Percentiles rank a stretch among this genome's conserved stretches.
Conservation (phyloP, 2,888 invertebrate species). For the Chymomyza caudatula region DNA sequence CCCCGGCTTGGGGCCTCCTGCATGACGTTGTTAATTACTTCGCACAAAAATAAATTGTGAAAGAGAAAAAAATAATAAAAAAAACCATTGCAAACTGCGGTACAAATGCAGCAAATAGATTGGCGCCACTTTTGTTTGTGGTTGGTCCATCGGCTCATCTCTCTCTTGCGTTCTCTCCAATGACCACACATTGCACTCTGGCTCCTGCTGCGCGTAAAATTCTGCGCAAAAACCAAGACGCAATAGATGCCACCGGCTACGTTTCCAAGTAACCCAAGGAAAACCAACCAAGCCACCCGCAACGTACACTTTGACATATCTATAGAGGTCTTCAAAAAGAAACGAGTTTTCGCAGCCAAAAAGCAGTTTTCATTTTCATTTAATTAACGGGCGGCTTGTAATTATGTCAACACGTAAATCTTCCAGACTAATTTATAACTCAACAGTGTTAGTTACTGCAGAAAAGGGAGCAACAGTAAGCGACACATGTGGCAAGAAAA, state of each 20-base stretch:
- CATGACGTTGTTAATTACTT: conserved; percentile 30
- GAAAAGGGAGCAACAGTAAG: conserved; percentile 31
- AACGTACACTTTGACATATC: neutral
- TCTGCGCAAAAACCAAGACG: conserved; percentile 37
- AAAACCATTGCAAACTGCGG: conserved; percentile 2
- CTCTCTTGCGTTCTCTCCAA: conserved; percentile 8
- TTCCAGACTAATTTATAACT: neutral
- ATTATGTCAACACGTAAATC: conserved; percentile 48
- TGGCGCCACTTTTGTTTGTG: conserved; percentile 25
- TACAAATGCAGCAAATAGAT: conserved; percentile 16
- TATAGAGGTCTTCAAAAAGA: neutral
- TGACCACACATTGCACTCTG: conserved; percentile 33
- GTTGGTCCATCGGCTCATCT: conserved; percentile 34
- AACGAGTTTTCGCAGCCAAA: neutral
- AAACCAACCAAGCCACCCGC: neutral
- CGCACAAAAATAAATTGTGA: conserved; percentile 54
- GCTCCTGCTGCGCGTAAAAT: conserved; percentile 36
- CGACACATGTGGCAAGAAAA: conserved; percentile 57
- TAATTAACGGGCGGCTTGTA: conserved; percentile 35
- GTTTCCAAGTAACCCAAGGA: neutral
- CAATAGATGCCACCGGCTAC: conserved; percentile 12
- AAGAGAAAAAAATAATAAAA: conserved; percentile 43
- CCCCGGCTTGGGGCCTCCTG: conserved; percentile 57
- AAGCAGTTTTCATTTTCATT: neutral
- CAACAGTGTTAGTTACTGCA: neutral